These are phyloP conservation scores for Anthonomus grandis DNA, from an alignment of 1,140 invertebrate genomes.

Conservation along the genomic window DNA sequence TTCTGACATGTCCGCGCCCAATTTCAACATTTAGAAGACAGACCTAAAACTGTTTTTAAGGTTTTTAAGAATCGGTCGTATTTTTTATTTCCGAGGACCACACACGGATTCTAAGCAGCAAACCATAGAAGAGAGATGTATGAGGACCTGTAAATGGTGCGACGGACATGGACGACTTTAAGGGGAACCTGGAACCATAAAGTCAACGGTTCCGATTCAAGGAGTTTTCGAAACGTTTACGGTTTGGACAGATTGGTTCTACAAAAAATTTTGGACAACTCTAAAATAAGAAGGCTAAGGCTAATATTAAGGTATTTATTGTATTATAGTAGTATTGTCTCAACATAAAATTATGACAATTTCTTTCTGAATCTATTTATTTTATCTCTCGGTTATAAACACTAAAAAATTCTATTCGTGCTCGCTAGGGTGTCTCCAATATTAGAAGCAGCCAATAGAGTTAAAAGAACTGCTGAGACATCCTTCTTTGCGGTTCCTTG, in stretches of 20 bases:
- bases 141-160: slow-evolving; percentile 10
- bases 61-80: slow-evolving; percentile 17
- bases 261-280: neutral
- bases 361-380: no score
- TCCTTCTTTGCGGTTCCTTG: no score
- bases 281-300: no score
- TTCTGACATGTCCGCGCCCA: no score
- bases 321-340: no score
- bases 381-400: no score
- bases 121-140: slow-evolving; percentile 16
- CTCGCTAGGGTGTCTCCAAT: no score
- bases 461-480: no score
- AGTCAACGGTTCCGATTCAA: slow-evolving; percentile 13
- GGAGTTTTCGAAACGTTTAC: slow-evolving; percentile 3
- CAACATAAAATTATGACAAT: no score
- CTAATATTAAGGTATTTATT: no score
- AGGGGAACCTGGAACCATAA: slow-evolving; percentile 16
- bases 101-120: slow-evolving; percentile 16
- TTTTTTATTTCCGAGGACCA: slow-evolving; percentile 7
- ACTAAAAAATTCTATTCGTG: no score
- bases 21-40: slow-evolving; percentile 12
- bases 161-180: slow-evolving; percentile 14
- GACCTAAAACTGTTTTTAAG: slow-evolving; percentile 11
- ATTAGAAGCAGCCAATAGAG: no score
- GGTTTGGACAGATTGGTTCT: neutral